Conservation (phyloP, 1,140 invertebrate species). For the Aphelenchoides avenae region DNA sequence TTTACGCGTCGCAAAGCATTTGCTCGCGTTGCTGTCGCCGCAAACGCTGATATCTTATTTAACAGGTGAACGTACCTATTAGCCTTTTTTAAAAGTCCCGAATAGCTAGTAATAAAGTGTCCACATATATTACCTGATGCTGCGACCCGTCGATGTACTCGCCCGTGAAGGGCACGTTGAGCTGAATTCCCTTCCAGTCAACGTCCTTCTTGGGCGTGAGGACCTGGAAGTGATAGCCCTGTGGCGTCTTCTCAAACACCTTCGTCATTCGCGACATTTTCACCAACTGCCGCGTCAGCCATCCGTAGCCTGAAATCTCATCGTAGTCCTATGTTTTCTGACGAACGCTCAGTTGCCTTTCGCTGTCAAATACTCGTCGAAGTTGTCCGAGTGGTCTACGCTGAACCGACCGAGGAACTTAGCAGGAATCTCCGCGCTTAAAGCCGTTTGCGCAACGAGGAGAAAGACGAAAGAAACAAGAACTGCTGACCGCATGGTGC, state of each 20-base stretch:
- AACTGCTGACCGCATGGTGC: no score
- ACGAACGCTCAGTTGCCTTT: no score
- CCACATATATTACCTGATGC: constrained; percentile 36
- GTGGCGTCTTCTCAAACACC: constrained; percentile 27
- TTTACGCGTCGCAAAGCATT: no score
- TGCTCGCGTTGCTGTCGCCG: no score
- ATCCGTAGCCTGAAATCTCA: constrained; percentile 38
- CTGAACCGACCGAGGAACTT: constrained; percentile 35
- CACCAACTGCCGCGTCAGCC: constrained; percentile 40
- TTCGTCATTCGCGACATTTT: constrained; percentile 32
- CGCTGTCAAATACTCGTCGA: constrained; percentile 34
- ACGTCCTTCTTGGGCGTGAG: constrained; percentile 36
- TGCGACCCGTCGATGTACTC: constrained; percentile 36
- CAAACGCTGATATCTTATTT: no score
- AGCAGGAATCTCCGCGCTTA: constrained; percentile 23
- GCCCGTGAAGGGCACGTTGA: constrained; percentile 29
- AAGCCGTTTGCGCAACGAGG: no score
- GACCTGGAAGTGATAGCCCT: constrained; percentile 30
- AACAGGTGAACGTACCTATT: no score
- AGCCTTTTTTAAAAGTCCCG: no score
- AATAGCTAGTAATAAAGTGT: no score
- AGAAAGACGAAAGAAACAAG: no score
- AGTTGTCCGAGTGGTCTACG: constrained; percentile 32
- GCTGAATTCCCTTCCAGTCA: constrained; percentile 31
- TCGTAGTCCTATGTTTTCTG: neutral